A percentile compares a stretch with the other conserved stretches of the same genome.
phyloP scores from a whole-genome alignment of 2,797 vertebrate species.

The Scolopax bukidnonensis region DNA sequence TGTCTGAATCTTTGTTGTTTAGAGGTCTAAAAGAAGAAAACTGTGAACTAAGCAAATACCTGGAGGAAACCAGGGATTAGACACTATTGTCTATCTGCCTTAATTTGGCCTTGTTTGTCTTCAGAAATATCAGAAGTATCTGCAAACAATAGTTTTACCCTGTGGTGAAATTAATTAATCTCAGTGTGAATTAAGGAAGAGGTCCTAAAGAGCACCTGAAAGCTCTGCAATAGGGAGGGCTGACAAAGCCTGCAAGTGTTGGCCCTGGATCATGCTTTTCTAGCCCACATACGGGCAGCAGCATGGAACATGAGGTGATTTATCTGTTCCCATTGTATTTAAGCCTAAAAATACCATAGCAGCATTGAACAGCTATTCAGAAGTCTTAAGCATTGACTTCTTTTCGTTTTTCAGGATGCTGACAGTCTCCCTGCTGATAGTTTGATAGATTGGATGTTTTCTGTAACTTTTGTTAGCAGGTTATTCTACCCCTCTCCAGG shows the following conservation, averaged over 20 bases:
- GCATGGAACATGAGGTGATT: slow-evolving; percentile 17
- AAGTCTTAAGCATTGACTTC: neutral
- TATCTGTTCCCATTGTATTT: slow-evolving; percentile 9
- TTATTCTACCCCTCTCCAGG: neutral
- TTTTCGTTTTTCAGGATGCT: neutral
- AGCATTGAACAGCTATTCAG: slow-evolving; percentile 12
- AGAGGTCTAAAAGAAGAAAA: neutral
- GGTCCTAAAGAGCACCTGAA: neutral
- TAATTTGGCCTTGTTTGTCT: neutral
- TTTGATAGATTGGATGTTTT: slow-evolving; percentile 47
- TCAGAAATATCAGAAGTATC: neutral
- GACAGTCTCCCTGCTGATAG: slow-evolving; percentile 25
- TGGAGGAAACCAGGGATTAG: neutral
- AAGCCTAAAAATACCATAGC: neutral
- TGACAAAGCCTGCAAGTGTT: neutral
- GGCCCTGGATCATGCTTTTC: neutral
- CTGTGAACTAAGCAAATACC: neutral
- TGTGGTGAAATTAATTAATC: neutral
- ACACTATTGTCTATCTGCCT: neutral
- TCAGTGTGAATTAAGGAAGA: neutral
- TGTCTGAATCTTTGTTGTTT: neutral
- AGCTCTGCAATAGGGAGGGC: neutral
- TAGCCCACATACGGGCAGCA: neutral
- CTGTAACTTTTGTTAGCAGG: slow-evolving; percentile 24
- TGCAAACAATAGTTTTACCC: neutral